These are phyloP conservation scores for Sarcoramphus papa DNA, from an alignment of 2,797 vertebrate species.

Conservation along the genomic window DNA sequence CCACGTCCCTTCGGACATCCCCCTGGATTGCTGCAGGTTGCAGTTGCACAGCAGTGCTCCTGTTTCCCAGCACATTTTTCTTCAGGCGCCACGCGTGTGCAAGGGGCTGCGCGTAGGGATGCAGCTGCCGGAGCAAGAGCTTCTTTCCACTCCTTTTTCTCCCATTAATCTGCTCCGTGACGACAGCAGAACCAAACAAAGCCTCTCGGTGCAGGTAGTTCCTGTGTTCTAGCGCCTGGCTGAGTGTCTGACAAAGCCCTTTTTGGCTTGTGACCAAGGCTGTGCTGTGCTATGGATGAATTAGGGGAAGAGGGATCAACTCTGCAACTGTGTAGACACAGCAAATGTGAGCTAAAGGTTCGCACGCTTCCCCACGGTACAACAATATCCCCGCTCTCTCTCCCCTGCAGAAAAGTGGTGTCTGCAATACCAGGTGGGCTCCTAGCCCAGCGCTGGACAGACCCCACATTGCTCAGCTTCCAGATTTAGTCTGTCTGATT, in stretches of 20 bases:
- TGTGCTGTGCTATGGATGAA: background rate
- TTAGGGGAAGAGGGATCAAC: background rate
- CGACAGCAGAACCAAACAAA: slow-evolving; percentile 31
- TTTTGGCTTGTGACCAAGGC: slow-evolving; percentile 2
- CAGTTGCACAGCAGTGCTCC: background rate
- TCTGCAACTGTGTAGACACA: background rate
- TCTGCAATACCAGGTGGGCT: background rate
- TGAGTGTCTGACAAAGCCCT: background rate
- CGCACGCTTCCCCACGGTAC: rapidly evolving
- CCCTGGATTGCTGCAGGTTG: background rate
- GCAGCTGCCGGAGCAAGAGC: background rate
- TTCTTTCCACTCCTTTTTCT: slow-evolving; percentile 31
- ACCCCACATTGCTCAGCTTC: background rate
- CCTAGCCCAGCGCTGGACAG: background rate
- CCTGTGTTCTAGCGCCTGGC: background rate
- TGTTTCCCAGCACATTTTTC: background rate
- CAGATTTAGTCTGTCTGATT: background rate
- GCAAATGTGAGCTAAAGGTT: background rate
- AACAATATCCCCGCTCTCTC: rapidly evolving
- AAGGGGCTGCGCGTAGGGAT: background rate
- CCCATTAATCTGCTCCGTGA: background rate
- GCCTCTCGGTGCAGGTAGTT: background rate
- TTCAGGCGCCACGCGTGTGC: background rate
- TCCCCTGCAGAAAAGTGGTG: background rate
- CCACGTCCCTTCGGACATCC: rapidly evolving